These are phyloP conservation scores for Limnodromus scolopaceus DNA, from an alignment of 2,797 vertebrate genomes.

Conservation along the genomic window DNA sequence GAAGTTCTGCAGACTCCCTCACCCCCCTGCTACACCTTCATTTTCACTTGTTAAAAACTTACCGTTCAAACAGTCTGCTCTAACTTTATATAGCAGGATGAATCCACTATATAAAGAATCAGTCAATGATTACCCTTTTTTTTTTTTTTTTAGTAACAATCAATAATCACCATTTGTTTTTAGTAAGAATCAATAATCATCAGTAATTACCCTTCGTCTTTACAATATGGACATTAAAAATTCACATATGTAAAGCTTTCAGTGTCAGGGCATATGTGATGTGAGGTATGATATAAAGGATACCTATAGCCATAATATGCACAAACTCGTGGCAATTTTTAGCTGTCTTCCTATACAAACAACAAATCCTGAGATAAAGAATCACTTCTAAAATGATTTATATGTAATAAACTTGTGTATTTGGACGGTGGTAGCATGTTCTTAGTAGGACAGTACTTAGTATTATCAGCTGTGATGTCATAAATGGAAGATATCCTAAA, in stretches of 20 bases:
- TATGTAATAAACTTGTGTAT: not conserved
- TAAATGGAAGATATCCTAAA: not conserved
- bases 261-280: not conserved
- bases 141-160: not conserved
- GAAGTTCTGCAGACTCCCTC: not conserved
- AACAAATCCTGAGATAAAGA: not conserved
- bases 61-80: not conserved
- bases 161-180: not conserved
- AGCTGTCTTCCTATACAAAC: not conserved
- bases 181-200: not conserved
- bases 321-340: not conserved
- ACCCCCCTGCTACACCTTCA: not conserved
- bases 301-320: not conserved
- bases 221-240: not conserved
- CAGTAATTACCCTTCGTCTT: not conserved
- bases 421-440: not conserved
- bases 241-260: fast-evolving
- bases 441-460: not conserved
- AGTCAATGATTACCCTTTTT: too few species aligned
- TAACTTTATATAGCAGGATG: not conserved
- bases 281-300: not conserved
- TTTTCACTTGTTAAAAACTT: not conserved
- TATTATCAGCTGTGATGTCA: not conserved
- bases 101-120: not conserved
- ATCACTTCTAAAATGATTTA: not conserved